Evolutionary conservation across 2,113 vertebrate genomes (phyloP), one percentile per base, ranked within the genome.

Genomic region (Andinoacara biseriatus): DNA sequence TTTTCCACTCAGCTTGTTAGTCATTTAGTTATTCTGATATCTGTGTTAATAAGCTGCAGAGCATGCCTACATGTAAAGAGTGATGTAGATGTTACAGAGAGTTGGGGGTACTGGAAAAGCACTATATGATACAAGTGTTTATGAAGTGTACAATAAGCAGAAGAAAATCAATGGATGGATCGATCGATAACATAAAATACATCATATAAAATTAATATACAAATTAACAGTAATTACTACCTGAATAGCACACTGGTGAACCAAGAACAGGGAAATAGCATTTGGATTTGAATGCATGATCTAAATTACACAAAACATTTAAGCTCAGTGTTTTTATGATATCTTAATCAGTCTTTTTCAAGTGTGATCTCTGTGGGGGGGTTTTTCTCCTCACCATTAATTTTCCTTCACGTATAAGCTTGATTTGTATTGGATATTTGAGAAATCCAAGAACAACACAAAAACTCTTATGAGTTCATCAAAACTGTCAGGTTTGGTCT

Each of bases 1-100:
- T 75, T 78, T 22, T 63, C 43, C 69, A 83, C 58, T 3, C 2
- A 58, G 69, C 38, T 74, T 57, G 72, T 86, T 62, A 75, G 67
- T 40, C 63, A 80, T 72, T 85, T 81, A 61, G 58, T 63, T 31
- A 79, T 46, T 75, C 49, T 80, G 80, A 74, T 58, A 76, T 79
- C n/a, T 86, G 60, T 85, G 52, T 65, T 81, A 49, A 85, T 91
- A 59, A 81, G 76, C 80, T 74, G 18, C 1, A 0, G n/a, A 77
- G 59, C 65, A 49, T 81, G 80, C 7, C 52, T 24, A 46, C 14
- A 65, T 62, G 18, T 24, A 49, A 56, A 65, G 69, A 76, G 10
- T 76, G 40, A 76, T 89, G 67, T 52, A 33, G 56, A 58, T 56
- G 22, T 26, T 26, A 26, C 57, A 79, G 61, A 61, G 60, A 75